Percentiles rank a stretch among this genome's conserved stretches.
Conservation (phyloP, 2,797 vertebrate species). For the Vultur gryphus region DNA sequence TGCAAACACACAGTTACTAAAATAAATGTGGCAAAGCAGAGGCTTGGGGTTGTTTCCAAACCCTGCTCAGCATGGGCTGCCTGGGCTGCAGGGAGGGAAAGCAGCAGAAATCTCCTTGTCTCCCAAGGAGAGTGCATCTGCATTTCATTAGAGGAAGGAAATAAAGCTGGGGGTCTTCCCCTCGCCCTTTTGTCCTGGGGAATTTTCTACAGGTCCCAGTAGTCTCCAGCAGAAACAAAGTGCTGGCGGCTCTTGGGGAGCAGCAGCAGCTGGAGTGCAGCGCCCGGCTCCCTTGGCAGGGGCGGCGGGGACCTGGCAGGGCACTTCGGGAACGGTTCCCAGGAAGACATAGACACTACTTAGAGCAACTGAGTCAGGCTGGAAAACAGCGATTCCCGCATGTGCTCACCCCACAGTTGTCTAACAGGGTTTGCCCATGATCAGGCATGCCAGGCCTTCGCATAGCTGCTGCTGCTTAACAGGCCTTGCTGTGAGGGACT, state of each 20-base stretch:
- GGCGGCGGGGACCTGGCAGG: not conserved
- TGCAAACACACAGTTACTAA: constrained; percentile 24
- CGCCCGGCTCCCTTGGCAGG: not conserved
- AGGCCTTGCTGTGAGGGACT: not conserved
- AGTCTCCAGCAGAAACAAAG: not conserved
- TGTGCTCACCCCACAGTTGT: not conserved
- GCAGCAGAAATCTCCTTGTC: not conserved
- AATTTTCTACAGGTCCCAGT: not conserved
- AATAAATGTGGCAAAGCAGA: not conserved
- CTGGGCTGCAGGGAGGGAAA: not conserved
- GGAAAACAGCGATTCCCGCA: not conserved
- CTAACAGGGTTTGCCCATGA: not conserved
- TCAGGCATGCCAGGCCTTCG: not conserved
- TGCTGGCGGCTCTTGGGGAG: not conserved
- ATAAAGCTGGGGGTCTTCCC: not conserved
- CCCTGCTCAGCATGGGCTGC: not conserved
- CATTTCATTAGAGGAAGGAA: constrained; percentile 13
- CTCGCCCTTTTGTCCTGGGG: not conserved
- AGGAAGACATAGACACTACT: not conserved
- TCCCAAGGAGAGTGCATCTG: not conserved
- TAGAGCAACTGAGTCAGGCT: not conserved
- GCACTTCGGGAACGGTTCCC: not conserved
- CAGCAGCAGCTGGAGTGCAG: not conserved
- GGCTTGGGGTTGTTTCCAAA: constrained; percentile 1
- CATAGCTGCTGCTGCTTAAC: not conserved